A percentile compares a stretch with the other conserved stretches of the same genome.
phyloP scores from a whole-genome alignment of 2,113 vertebrate genomes.

The Paedocypris sp. region DNA sequence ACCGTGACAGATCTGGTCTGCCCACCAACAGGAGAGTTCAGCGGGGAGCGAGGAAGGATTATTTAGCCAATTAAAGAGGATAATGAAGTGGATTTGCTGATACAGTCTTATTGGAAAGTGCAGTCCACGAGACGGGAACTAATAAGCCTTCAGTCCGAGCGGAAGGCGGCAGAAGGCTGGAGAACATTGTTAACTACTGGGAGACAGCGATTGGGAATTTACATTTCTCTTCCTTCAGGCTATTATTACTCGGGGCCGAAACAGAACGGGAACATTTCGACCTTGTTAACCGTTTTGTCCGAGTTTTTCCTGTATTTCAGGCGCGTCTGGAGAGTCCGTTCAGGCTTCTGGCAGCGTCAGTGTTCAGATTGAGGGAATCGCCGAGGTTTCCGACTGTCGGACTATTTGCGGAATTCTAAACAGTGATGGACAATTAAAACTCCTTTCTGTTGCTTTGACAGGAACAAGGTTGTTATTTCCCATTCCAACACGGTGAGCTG shows the following conservation, averaged over 20 bases:
- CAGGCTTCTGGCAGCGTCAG: neutral
- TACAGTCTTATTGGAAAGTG: slow-evolving; percentile 18
- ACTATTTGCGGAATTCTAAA: too few species aligned
- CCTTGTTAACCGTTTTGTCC: neutral
- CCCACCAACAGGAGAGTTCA: neutral
- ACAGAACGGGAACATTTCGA: slow-evolving; percentile 1
- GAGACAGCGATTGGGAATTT: slow-evolving; percentile 8
- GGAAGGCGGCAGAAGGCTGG: slow-evolving; percentile 1
- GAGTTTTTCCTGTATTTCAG: too few species aligned
- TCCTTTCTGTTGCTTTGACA: neutral
- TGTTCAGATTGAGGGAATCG: too few species aligned
- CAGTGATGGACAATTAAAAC: too few species aligned
- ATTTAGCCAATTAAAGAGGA: slow-evolving; percentile 32
- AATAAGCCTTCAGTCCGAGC: slow-evolving; percentile 29
- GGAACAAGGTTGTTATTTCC: neutral
- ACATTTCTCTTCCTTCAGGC: slow-evolving; percentile 10
- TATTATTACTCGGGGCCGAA: slow-evolving; percentile 8
- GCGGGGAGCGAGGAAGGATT: slow-evolving; percentile 15
- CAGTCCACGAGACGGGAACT: slow-evolving; percentile 24
- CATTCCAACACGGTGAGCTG: neutral
- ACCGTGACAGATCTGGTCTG: neutral
- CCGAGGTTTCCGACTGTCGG: too few species aligned
- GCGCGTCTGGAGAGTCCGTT: too few species aligned
- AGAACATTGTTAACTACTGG: slow-evolving; percentile 22
- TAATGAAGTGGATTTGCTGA: slow-evolving; percentile 32